These are phyloP conservation scores for Watsonalla cultraria DNA, from an alignment of 2,888 invertebrate genomes.

Conservation along the genomic window DNA sequence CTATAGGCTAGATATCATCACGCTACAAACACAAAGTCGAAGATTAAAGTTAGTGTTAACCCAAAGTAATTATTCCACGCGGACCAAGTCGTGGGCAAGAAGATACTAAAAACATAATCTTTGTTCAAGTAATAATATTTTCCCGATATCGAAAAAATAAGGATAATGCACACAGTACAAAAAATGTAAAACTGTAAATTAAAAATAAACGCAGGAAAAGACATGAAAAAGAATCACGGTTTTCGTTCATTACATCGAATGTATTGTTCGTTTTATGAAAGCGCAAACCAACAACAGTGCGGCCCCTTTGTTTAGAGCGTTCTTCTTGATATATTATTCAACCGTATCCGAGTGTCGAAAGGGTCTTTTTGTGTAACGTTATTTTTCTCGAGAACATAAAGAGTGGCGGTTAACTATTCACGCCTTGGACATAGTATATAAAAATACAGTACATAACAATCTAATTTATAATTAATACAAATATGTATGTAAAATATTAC, in stretches of 20 bases:
- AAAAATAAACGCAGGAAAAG: background rate
- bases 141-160: background rate
- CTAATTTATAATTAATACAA: no score
- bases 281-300: slow-evolving; percentile 32
- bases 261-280: slow-evolving; percentile 13
- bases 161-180: background rate
- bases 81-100: no score
- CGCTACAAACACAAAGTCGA: no score
- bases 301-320: slow-evolving; percentile 39
- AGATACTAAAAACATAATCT: no score
- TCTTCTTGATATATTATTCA: slow-evolving; percentile 56
- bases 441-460: background rate
- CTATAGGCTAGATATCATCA: no score
- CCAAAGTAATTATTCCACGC: no score
- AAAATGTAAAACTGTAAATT: background rate
- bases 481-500: no score
- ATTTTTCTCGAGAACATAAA: slow-evolving; percentile 38
- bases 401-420: slow-evolving; percentile 14
- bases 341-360: slow-evolving; percentile 47
- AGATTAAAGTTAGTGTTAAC: no score
- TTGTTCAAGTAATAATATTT: no score
- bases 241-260: background rate
- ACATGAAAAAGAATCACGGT: background rate
- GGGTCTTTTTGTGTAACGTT: slow-evolving; percentile 43
- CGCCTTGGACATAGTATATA: slow-evolving; percentile 4